Evolutionary conservation across 2,888 invertebrate genomes (phyloP).

Genomic region (Melipona bicolor): DNA sequence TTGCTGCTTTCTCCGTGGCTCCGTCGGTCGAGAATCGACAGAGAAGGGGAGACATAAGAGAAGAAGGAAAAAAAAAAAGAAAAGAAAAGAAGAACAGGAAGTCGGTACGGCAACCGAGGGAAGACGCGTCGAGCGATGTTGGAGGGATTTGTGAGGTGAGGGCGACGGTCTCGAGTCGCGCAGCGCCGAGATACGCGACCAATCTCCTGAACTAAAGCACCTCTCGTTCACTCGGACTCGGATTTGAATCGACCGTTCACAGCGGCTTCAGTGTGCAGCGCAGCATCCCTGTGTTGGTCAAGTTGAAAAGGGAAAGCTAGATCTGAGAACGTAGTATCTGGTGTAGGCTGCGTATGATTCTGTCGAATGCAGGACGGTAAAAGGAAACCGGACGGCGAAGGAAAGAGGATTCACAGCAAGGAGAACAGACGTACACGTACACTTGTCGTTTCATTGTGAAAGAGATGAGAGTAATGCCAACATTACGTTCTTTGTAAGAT

Average conservation of each 20-base stretch:
- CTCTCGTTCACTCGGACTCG: slow-evolving; percentile 22
- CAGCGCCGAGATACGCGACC: slow-evolving; percentile 51
- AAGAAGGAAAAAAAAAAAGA: slow-evolving; percentile 39
- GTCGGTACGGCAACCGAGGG: slow-evolving; percentile 45
- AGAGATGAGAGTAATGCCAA: slow-evolving; percentile 42
- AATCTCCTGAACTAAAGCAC: slow-evolving; percentile 26
- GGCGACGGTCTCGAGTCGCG: slow-evolving; percentile 58
- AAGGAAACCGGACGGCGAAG: not conserved
- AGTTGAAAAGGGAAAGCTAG: not conserved
- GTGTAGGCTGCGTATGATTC: not conserved
- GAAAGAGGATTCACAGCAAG: not conserved
- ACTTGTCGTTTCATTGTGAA: not conserved
- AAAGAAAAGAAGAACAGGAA: slow-evolving; percentile 49
- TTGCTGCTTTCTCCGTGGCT: slow-evolving; percentile 14
- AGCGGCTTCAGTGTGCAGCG: slow-evolving; percentile 27
- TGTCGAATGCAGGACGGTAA: not conserved
- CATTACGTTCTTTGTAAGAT: slow-evolving; percentile 18
- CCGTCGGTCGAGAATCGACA: not conserved
- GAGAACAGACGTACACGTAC: not conserved
- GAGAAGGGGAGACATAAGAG: slow-evolving; percentile 5
- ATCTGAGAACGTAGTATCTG: not conserved
- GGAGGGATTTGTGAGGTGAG: slow-evolving; percentile 71
- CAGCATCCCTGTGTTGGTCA: slow-evolving; percentile 51
- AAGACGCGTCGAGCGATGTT: slow-evolving; percentile 64
- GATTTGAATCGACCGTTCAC: slow-evolving; percentile 32